Conservation (phyloP, 37 sponge, comb jelly and placozoan species). For the Diacarnus erythraeanus region DNA sequence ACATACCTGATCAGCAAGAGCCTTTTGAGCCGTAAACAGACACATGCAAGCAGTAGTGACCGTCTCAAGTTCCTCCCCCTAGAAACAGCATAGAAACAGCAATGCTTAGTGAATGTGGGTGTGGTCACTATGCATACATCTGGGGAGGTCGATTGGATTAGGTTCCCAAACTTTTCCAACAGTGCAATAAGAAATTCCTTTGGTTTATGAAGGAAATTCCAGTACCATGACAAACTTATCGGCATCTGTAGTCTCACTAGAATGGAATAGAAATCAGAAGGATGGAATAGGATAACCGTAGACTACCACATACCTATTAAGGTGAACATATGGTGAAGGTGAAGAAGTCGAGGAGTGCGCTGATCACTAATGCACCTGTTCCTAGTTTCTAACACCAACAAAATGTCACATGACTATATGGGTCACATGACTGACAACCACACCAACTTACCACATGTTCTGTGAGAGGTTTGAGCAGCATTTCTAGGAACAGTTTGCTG, state of each 20-base stretch:
- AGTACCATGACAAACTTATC: conserved; percentile 91
- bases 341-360: conserved; percentile 97
- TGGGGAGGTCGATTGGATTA: conserved; percentile 70
- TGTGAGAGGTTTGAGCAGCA: conserved; percentile 75
- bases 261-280: conserved; percentile 1
- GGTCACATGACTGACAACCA: too few relatives aligned
- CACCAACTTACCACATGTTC: conserved; percentile 58
- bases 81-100: neutral
- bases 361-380: conserved; percentile 94
- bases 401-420: conserved; percentile 20
- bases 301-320: conserved; percentile 71
- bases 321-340: conserved; percentile 98
- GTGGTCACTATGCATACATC: too few relatives aligned
- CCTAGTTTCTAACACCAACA: conserved; percentile 43
- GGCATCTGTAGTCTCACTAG: conserved; percentile 93
- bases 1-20: conserved; percentile 84
- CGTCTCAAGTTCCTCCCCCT: conserved; percentile 93
- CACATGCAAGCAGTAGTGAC: conserved; percentile 87
- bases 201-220: conserved; percentile 90
- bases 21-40: conserved; percentile 88
- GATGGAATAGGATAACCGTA: neutral
- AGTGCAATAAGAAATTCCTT: conserved; percentile 94
- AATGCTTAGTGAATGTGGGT: too few relatives aligned
- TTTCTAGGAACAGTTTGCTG: conserved; percentile 76
- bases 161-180: conserved; percentile 77